Evolutionary conservation across 2,888 invertebrate genomes (phyloP).

Genomic region (Drosophila colorata): DNA sequence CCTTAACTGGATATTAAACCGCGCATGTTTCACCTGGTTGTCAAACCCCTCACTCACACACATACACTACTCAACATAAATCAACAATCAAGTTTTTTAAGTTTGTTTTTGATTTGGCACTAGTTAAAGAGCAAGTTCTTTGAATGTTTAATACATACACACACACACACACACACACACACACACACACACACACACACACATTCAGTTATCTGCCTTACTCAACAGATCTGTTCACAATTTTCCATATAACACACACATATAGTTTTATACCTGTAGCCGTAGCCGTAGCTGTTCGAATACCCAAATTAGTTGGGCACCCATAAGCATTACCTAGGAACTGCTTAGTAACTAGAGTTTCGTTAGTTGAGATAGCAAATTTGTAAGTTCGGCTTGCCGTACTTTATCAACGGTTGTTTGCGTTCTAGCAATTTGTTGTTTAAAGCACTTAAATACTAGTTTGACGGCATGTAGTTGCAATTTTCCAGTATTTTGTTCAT

Average conservation of each 20-base stretch:
- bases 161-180: constrained; percentile 18
- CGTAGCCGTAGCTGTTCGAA: constrained; percentile 45
- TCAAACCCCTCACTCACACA: constrained; percentile 18
- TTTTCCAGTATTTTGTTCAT: constrained; percentile 5
- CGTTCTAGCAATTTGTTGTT: not conserved
- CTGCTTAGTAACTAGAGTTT: constrained; percentile 9
- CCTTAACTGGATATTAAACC: constrained; percentile 10
- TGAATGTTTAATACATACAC: constrained; percentile 43
- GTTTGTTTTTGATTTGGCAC: constrained; percentile 46
- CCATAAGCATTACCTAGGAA: constrained; percentile 11
- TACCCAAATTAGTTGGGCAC: constrained; percentile 53
- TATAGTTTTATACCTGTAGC: constrained; percentile 29
- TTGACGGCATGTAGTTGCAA: constrained; percentile 18
- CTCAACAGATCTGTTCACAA: constrained; percentile 42
- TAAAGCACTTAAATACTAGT: constrained; percentile 12
- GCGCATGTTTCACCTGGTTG: constrained; percentile 51
- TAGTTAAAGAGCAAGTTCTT: constrained; percentile 47
- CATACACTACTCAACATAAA: not conserved
- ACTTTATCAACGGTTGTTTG: constrained; percentile 20
- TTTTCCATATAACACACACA: constrained; percentile 26
- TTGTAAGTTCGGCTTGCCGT: constrained; percentile 29
- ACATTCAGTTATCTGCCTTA: constrained; percentile 36
- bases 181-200: constrained; percentile 18
- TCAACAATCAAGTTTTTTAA: not conserved
- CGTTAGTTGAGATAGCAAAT: constrained; percentile 15